Percentiles rank a stretch among this genome's conserved stretches.
Conservation (phyloP, 2,888 invertebrate species). For the Beris morrisii region DNA sequence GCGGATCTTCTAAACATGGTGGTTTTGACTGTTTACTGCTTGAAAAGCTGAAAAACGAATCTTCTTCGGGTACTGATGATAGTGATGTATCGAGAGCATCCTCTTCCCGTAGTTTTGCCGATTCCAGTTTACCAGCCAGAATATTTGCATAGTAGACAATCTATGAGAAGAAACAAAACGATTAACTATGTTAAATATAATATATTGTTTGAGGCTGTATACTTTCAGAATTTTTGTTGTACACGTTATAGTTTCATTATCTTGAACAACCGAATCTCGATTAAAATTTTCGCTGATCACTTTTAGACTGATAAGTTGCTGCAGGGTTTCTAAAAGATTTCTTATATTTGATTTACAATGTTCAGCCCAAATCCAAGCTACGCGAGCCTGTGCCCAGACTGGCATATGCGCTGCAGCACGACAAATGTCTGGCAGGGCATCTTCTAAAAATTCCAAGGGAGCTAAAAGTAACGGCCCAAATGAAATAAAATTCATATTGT, state of each 20-base stretch:
- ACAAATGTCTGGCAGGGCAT: slow-evolving; percentile 76
- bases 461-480: slow-evolving; percentile 53
- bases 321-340: slow-evolving; percentile 74
- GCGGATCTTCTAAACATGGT: slow-evolving; percentile 55
- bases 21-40: slow-evolving; percentile 45
- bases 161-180: slow-evolving; percentile 52
- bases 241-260: slow-evolving; percentile 79
- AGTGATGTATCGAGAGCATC: slow-evolving; percentile 49
- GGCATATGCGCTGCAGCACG: slow-evolving; percentile 75
- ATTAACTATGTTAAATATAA: neutral
- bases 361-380: slow-evolving; percentile 79
- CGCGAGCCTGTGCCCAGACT: slow-evolving; percentile 71
- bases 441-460: slow-evolving; percentile 79
- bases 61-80: slow-evolving; percentile 55
- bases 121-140: slow-evolving; percentile 77
- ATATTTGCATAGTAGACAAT: slow-evolving; percentile 87
- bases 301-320: slow-evolving; percentile 84
- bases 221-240: slow-evolving; percentile 89
- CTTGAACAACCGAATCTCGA: slow-evolving; percentile 75
- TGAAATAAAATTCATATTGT: slow-evolving; percentile 41
- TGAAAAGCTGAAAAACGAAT: slow-evolving; percentile 53
- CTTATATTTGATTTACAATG: slow-evolving; percentile 67
- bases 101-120: slow-evolving; percentile 64
- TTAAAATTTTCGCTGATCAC: slow-evolving; percentile 77
- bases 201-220: slow-evolving; percentile 17